A percentile compares a stretch with the other conserved stretches of the same genome.
Evolutionary conservation across 2,888 invertebrate species (phyloP).

Genomic region (Polydrusus pterygomalis): DNA sequence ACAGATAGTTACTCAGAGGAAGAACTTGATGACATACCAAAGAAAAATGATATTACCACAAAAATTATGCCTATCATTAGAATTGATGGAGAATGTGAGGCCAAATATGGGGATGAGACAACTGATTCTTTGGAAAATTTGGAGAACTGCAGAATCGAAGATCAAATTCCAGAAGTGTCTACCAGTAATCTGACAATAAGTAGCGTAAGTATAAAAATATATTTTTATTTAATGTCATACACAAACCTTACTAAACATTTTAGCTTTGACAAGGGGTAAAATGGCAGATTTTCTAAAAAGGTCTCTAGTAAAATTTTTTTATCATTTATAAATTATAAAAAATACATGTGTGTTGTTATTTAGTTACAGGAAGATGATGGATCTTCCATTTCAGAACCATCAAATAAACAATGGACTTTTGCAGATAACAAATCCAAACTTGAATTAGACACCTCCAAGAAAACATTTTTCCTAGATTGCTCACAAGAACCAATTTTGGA

Average conservation of each 20-base stretch:
- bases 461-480: constrained; percentile 31
- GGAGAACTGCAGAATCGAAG: neutral
- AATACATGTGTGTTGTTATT: neutral
- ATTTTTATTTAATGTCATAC: too few relatives aligned
- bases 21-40: constrained; percentile 30
- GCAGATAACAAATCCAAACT: constrained; percentile 29
- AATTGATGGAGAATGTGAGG: constrained; percentile 17
- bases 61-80: constrained; percentile 27
- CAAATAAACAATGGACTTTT: constrained; percentile 22
- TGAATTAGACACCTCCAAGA: neutral
- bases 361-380: constrained; percentile 28
- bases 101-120: neutral
- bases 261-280: neutral
- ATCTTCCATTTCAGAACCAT: constrained; percentile 12
- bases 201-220: neutral
- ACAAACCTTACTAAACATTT: too few relatives aligned
- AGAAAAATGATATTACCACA: neutral
- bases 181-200: constrained; percentile 19
- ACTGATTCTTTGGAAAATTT: neutral
- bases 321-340: too few relatives aligned
- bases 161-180: neutral
- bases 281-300: too few relatives aligned
- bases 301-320: too few relatives aligned
- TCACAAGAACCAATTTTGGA: constrained; percentile 31
- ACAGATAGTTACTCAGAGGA: constrained; percentile 49